A percentile compares a stretch with the other conserved stretches of the same genome.
phyloP scores from a whole-genome alignment of 2,888 invertebrate species.

The Arge pagana region DNA sequence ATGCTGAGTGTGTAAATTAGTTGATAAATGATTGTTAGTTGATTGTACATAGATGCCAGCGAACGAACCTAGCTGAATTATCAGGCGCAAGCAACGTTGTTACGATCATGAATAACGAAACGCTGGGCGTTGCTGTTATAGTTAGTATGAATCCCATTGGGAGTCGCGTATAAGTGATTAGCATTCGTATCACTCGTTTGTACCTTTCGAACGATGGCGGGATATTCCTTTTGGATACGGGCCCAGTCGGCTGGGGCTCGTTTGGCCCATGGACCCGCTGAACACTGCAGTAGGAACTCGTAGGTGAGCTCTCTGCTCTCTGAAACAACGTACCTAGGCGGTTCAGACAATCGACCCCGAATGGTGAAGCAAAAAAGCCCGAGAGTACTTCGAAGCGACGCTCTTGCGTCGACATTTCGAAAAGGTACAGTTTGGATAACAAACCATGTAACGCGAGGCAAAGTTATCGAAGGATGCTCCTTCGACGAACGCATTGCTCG shows the following conservation, averaged over 20 bases:
- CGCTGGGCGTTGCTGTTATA: conserved; percentile 1
- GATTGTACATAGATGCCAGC: too few relatives aligned
- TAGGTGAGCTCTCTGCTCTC: conserved; percentile 52
- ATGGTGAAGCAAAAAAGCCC: too few relatives aligned
- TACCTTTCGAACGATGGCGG: conserved; percentile 63
- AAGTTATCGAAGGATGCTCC: too few relatives aligned
- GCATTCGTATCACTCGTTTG: conserved; percentile 39
- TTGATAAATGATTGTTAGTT: too few relatives aligned
- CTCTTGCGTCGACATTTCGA: too few relatives aligned
- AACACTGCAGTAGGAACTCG: conserved; percentile 62
- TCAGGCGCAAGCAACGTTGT: not conserved
- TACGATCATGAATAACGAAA: not conserved
- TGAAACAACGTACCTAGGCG: too few relatives aligned
- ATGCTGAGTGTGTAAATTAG: too few relatives aligned
- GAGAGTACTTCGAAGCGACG: too few relatives aligned
- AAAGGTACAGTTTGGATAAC: too few relatives aligned
- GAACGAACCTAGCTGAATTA: not conserved
- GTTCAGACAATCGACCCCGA: too few relatives aligned
- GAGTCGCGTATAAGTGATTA: conserved; percentile 35
- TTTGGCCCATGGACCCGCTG: conserved; percentile 63
- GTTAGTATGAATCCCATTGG: not conserved
- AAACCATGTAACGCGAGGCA: too few relatives aligned
- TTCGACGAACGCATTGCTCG: too few relatives aligned
- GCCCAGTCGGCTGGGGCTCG: conserved; percentile 62
- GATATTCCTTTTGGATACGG: conserved; percentile 61